phyloP scores from a whole-genome alignment of 1,140 invertebrate species.

The Brachionus plicatilis region DNA sequence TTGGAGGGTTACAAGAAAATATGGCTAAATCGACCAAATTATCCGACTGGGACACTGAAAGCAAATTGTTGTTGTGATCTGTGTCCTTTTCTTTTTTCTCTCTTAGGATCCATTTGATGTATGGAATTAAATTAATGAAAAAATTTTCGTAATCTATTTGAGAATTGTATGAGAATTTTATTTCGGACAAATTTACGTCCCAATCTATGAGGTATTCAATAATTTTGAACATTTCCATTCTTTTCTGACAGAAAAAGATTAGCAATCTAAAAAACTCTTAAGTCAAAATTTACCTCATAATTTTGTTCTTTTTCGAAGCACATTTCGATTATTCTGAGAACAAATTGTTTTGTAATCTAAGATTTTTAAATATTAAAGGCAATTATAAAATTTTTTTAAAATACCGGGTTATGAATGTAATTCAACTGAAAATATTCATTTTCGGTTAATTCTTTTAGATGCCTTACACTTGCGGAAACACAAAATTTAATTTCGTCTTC shows the following conservation, averaged over 20 bases:
- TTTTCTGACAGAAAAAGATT: neutral
- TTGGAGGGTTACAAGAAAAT: neutral
- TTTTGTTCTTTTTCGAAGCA: neutral
- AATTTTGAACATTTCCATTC: slow-evolving; percentile 15
- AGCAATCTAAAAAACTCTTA: neutral
- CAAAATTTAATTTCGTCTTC: neutral
- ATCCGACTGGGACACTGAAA: neutral
- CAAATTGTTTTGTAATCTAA: slow-evolving; percentile 1
- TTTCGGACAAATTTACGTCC: neutral
- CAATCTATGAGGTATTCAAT: neutral
- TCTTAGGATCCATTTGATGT: neutral
- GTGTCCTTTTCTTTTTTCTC: neutral
- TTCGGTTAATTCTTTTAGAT: neutral
- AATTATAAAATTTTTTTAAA: neutral
- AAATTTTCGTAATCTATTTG: neutral
- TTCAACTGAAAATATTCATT: slow-evolving; percentile 22
- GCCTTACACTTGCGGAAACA: too few species aligned
- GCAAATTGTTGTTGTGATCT: neutral
- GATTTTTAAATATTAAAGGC: neutral
- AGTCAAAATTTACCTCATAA: neutral
- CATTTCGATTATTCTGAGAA: neutral
- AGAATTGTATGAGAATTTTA: neutral
- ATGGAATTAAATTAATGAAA: neutral
- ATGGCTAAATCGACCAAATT: neutral
- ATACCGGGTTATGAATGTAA: neutral